Evolutionary conservation across 2,888 invertebrate genomes (phyloP).

Genomic region (Lutraria lutraria): DNA sequence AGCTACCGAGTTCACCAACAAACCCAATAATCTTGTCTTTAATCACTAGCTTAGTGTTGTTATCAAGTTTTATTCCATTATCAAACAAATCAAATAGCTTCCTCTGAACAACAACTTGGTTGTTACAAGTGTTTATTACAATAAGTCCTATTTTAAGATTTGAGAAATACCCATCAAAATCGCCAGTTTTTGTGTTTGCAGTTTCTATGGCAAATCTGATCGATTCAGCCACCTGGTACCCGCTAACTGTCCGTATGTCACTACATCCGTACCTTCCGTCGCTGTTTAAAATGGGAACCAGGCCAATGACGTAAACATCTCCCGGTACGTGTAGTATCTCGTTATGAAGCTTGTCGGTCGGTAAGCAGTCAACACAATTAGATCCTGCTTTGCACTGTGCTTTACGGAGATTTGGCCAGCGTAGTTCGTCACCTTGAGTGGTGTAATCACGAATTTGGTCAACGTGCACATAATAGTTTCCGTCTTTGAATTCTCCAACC

Average conservation of each 20-base stretch:
- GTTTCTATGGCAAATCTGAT: conserved; percentile 58
- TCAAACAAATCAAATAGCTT: conserved; percentile 58
- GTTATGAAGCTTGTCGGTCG: conserved; percentile 38
- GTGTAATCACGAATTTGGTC: conserved; percentile 53
- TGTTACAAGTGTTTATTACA: conserved; percentile 69
- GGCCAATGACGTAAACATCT: conserved; percentile 65
- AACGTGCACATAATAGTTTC: not conserved
- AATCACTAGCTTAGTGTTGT: conserved; percentile 27
- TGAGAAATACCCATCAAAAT: conserved; percentile 38
- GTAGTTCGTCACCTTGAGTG: not conserved
- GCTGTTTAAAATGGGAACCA: conserved; percentile 63
- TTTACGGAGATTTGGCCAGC: conserved; percentile 48
- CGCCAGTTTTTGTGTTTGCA: conserved; percentile 47
- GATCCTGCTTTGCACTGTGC: conserved; percentile 46
- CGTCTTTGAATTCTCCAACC: conserved; percentile 1
- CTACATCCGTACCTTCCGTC: conserved; percentile 49
- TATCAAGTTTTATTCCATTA: conserved; percentile 39
- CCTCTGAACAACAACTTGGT: conserved; percentile 56
- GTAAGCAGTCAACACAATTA: conserved; percentile 56
- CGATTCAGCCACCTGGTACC: conserved; percentile 60
- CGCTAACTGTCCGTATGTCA: conserved; percentile 46
- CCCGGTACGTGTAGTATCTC: conserved; percentile 54
- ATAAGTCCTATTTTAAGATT: conserved; percentile 59
- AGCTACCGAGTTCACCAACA: conserved; percentile 62
- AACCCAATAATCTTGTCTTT: conserved; percentile 63